Evolutionary conservation across 2,888 invertebrate species (phyloP), one percentile per base, ranked within the genome.

Genomic region (Leucoma salicis): DNA sequence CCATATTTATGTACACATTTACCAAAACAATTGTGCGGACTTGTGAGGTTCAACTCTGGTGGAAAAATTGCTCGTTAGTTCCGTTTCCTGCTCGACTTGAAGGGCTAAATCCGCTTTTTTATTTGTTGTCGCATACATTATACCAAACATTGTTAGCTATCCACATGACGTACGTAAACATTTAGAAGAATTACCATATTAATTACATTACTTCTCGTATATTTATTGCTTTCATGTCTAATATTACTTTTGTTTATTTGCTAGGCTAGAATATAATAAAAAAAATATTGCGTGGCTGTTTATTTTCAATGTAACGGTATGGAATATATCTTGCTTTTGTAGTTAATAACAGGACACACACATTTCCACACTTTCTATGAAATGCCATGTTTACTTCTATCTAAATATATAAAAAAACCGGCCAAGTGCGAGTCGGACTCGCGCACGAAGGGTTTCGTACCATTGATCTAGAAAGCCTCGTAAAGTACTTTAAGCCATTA

Each of bases 41-140:
- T 66, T 59, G 52, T 57, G 66, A 40, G 66, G 64, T 57, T 54
- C 49, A 55, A 51, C 57, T 64, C 56, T 46, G 57, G 53, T 60
- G 53, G 47, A 50, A 59, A 72, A 74, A 78, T 75, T 73, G 74
- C 76, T 76, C 67, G 70, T 77, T 78, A 78, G 76, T 66, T 72
- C 65, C 63, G 68, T 62, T 67, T 71, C 71, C 70, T 67, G 46
- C 53, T 52, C 45, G 56, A 53, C 57, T 66, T 66, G 53, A 56
- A 62, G 60, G 51, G 64, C 16, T 51, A 50, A 42, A 45, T 44
- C 38, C 38, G 1, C 38, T 32, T n/a, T 32, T 38, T 48, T 53
- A 53, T 41, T 54, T 48, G 61, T 60, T 53, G 3, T 6, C 13
- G 10, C 29, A 39, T 41, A 14, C 14, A 34, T 13, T 4, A n/a